A percentile compares a stretch with the other conserved stretches of the same genome.
Evolutionary conservation across 2,888 invertebrate genomes (phyloP).

Genomic region (Corbicula japonica): DNA sequence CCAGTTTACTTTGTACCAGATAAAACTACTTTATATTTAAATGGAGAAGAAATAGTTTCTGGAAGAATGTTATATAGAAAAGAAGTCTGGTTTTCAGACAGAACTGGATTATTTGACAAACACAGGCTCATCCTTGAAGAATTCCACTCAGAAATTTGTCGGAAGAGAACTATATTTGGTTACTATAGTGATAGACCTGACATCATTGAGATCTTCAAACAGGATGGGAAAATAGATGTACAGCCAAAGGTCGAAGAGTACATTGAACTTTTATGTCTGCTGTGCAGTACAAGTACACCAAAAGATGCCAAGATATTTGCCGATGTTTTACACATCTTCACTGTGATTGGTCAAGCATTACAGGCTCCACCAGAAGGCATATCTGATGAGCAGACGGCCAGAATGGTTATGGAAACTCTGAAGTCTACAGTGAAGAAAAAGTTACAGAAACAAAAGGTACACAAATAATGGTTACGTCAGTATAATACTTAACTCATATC

Average conservation of each 20-base stretch:
- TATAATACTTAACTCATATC: too few species aligned
- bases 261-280: conserved; percentile 73
- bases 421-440: conserved; percentile 46
- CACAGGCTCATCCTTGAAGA: conserved; percentile 68
- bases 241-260: conserved; percentile 77
- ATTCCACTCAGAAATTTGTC: conserved; percentile 73
- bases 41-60: conserved; percentile 40
- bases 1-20: conserved; percentile 82
- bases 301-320: conserved; percentile 63
- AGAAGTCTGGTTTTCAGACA: conserved; percentile 84
- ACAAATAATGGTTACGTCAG: conserved; percentile 3
- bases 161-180: conserved; percentile 63
- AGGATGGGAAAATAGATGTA: conserved; percentile 65
- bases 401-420: conserved; percentile 38
- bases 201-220: conserved; percentile 62
- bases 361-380: conserved; percentile 27
- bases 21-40: not conserved
- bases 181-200: conserved; percentile 51
- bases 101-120: conserved; percentile 79
- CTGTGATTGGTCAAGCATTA: conserved; percentile 70
- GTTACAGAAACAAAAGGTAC: conserved; percentile 62
- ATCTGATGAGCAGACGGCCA: conserved; percentile 40
- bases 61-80: conserved; percentile 75
- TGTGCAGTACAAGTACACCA: conserved; percentile 67
- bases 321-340: conserved; percentile 72